phyloP scores from a whole-genome alignment of 2,113 vertebrate species.

The Ochotona curzoniae region DNA sequence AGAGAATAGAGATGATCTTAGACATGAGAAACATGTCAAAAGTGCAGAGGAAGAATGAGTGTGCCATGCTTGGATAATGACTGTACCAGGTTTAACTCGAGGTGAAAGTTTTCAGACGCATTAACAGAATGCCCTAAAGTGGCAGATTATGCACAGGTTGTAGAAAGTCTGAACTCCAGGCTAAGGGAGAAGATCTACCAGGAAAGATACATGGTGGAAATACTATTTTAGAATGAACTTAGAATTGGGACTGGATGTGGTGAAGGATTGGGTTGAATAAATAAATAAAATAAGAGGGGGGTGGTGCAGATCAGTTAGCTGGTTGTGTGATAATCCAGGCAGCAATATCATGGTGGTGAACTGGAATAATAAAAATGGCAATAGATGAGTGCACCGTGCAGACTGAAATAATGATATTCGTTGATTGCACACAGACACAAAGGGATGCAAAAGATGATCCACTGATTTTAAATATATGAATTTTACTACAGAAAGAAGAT shows the following conservation, averaged over 20 bases:
- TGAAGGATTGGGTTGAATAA: neutral
- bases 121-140: neutral
- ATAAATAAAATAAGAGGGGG: no score
- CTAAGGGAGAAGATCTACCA: neutral
- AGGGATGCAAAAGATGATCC: neutral
- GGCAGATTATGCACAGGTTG: neutral
- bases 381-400: neutral
- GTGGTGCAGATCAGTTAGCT: accelerated
- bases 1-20: neutral
- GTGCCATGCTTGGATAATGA: neutral
- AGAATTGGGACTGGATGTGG: neutral
- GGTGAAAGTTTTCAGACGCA: neutral
- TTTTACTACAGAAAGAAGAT: neutral
- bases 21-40: conserved; percentile 19
- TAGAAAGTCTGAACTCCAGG: neutral
- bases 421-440: neutral
- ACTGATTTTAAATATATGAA: neutral
- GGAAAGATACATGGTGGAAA: neutral
- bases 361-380: neutral
- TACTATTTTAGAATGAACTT: neutral
- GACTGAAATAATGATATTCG: neutral
- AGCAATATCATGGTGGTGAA: neutral
- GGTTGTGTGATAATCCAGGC: neutral
- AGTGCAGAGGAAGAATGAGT: conserved; percentile 1
- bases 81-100: neutral